A percentile compares a stretch with the other conserved stretches of the same genome.
phyloP scores from a whole-genome alignment of 1,140 invertebrate species.

The Brachionus plicatilis region DNA sequence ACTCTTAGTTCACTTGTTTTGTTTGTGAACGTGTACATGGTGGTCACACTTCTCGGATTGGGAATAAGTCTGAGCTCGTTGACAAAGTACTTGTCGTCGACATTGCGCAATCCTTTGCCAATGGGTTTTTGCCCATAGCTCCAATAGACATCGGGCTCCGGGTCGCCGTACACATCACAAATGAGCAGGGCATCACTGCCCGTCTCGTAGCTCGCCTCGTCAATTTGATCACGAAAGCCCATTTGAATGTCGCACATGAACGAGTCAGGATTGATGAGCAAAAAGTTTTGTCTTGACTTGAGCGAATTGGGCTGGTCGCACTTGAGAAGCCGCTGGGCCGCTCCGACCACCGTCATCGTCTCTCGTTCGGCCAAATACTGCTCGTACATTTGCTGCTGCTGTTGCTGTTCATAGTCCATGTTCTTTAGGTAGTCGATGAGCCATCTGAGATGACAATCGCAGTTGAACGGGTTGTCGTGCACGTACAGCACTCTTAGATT shows the following conservation, averaged over 20 bases:
- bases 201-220: neutral
- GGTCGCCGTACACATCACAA: slow-evolving; percentile 35
- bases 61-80: neutral
- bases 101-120: neutral
- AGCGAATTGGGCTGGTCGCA: slow-evolving; percentile 37
- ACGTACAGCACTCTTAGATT: neutral
- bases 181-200: slow-evolving; percentile 8
- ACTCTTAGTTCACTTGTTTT: slow-evolving; percentile 28
- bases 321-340: neutral
- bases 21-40: neutral
- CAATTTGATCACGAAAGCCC: neutral
- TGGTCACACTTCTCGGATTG: neutral
- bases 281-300: slow-evolving; percentile 31
- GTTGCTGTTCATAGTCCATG: neutral
- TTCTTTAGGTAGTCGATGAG: neutral
- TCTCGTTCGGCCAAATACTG: neutral
- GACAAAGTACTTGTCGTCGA: slow-evolving; percentile 6
- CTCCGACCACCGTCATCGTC: neutral
- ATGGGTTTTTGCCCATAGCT: slow-evolving; percentile 32
- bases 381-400: neutral
- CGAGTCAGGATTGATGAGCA: slow-evolving; percentile 14
- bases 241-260: slow-evolving; percentile 39
- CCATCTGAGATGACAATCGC: slow-evolving; percentile 38
- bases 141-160: slow-evolving; percentile 32
- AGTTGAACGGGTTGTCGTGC: slow-evolving; percentile 27